Evolutionary conservation across 1,140 invertebrate genomes (phyloP), one percentile per base, ranked within the genome.

Genomic region (Drosophila lacertosa): DNA sequence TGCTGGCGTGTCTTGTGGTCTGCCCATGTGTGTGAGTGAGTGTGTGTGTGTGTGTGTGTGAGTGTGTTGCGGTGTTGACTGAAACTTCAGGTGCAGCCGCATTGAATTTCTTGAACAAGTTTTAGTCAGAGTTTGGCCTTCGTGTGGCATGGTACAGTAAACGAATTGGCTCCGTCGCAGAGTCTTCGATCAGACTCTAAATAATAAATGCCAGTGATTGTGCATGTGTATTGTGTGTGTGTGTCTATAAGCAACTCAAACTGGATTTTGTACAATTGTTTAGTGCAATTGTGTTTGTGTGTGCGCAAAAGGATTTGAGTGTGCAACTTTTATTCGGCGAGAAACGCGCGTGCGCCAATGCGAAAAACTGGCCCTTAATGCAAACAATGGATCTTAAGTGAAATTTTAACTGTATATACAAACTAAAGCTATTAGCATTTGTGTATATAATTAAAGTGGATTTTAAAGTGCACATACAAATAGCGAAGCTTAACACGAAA

Each of bases 71-170:
- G 60, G 64, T 69, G 77, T 82, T 57, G 71, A 67, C 64, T 59
- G 68, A 70, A 66, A 86, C 74, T 88, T 86, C 82, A 86, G 82
- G 82, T 86, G 82, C 82, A 86, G 77, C 37, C 69, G 68, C 70
- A 64, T 74, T 89, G 84, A 86, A 57, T 88, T 88, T 81, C 79
- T 80, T 72, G 79, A 90, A 86, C 89, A 73, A 90, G 84, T 90
- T 90, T 90, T 77, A 91, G 90, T 91, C 83, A 77, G 75, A 91
- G 84, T 91, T 89, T 91, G 89, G 90, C 90, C 89, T 91, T 89
- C 90, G 88, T 88, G 63, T 90, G 83, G 89, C 73, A 89, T 90
- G 90, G 90, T 91, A 91, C 89, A 90, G 81, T 90, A 88, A 84
- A 75, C 82, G 84, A 51, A 74, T 72, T 65, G 57, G 18, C 20